These are phyloP conservation scores for Rhagoletis pomonella DNA, from an alignment of 1,140 invertebrate species.

Conservation along the genomic window DNA sequence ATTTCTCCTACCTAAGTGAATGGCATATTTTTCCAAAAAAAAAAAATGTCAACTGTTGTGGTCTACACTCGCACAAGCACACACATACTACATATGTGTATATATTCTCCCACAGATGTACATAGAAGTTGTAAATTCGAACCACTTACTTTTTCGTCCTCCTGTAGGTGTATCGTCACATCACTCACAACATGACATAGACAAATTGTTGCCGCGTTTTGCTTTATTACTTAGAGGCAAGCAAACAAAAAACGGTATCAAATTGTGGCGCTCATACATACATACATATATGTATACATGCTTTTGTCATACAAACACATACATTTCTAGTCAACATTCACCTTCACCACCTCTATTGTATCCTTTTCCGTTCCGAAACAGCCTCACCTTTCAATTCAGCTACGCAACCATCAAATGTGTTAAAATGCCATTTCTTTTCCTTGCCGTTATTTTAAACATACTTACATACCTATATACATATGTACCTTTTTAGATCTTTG, in stretches of 20 bases:
- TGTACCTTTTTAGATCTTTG: neutral
- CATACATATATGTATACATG: no score
- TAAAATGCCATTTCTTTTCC: slow-evolving; percentile 12
- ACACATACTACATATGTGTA: neutral
- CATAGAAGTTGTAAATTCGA: neutral
- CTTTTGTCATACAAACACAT: no score
- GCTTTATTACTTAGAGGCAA: neutral
- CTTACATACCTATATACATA: neutral
- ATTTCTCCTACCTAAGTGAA: no score
- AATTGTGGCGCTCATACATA: neutral
- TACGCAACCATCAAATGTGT: neutral
- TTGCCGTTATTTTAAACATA: neutral
- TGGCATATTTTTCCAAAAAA: no score
- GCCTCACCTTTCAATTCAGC: neutral
- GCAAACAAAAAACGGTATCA: no score
- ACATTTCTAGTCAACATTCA: neutral
- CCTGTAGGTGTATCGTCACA: slow-evolving; percentile 27
- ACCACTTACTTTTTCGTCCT: slow-evolving; percentile 35
- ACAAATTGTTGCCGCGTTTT: slow-evolving; percentile 1
- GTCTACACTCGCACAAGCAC: neutral
- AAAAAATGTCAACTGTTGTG: neutral
- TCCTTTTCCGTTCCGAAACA: neutral
- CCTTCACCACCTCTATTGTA: neutral
- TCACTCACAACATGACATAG: slow-evolving; percentile 48
- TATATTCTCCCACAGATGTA: no score